A percentile compares a stretch with the other conserved stretches of the same genome.
Conservation (phyloP, 2,888 invertebrate genomes). For the Tetranychus truncatus region DNA sequence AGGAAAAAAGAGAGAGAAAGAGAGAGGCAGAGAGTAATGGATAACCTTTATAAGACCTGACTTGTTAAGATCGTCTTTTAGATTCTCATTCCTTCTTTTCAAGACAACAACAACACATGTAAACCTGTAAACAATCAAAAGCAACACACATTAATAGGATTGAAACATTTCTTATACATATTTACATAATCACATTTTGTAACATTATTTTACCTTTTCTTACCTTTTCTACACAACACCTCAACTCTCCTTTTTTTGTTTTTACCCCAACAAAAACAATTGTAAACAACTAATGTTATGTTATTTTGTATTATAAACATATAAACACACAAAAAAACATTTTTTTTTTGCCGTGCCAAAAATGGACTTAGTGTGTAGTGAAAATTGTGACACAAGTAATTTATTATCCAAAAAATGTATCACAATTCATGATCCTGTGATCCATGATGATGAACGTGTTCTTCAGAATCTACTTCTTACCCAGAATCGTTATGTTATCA, state of each 20-base stretch:
- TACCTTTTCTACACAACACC: too few species aligned
- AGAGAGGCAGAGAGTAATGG: background rate
- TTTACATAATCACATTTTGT: too few species aligned
- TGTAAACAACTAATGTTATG: too few species aligned
- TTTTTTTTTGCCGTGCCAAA: background rate
- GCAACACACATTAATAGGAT: background rate
- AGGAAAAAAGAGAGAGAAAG: conserved; percentile 6
- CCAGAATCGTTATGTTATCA: conserved; percentile 17
- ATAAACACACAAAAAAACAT: too few species aligned
- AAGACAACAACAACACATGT: background rate
- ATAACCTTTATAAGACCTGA: background rate
- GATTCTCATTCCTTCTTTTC: too few species aligned
- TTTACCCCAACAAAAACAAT: too few species aligned
- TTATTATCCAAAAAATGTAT: background rate
- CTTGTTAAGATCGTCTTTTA: too few species aligned
- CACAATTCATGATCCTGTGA: conserved; percentile 15
- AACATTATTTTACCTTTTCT: too few species aligned
- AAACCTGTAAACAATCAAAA: background rate
- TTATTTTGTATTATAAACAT: too few species aligned
- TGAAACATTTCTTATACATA: too few species aligned
- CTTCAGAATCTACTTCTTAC: conserved; percentile 19
- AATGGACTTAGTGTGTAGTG: conserved; percentile 20
- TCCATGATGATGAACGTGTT: conserved; percentile 21
- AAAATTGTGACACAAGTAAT: conserved; percentile 17
- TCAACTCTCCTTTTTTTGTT: too few species aligned